A percentile compares a stretch with the other conserved stretches of the same genome.
These are phyloP conservation scores for Latrodectus geometricus DNA, from an alignment of 1,140 invertebrate genomes.

Conservation along the genomic window DNA sequence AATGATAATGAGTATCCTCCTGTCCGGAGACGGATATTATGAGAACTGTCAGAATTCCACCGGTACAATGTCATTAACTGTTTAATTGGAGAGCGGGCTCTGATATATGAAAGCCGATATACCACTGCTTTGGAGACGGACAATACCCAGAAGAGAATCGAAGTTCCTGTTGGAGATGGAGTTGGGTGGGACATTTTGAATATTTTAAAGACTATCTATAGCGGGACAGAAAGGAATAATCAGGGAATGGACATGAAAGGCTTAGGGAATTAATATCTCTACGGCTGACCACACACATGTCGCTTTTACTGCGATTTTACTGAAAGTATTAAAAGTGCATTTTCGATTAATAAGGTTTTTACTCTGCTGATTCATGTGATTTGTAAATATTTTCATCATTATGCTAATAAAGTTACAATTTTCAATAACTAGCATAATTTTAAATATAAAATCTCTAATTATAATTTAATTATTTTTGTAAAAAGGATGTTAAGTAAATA, in stretches of 20 bases:
- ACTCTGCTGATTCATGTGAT: too few species aligned
- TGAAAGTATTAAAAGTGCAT: too few species aligned
- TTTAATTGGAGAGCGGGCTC: constrained; percentile 46
- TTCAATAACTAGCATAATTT: too few species aligned
- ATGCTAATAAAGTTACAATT: too few species aligned
- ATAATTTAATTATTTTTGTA: too few species aligned
- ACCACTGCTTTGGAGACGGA: background rate
- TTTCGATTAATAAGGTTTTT: too few species aligned
- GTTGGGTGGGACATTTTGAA: constrained; percentile 18
- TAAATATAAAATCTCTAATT: too few species aligned
- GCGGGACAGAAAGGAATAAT: background rate
- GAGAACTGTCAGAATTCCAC: constrained; percentile 55
- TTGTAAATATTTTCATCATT: too few species aligned
- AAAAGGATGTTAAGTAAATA: too few species aligned
- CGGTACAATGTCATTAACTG: constrained; percentile 57
- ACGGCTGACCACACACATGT: background rate
- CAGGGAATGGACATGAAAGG: background rate
- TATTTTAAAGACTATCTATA: constrained; percentile 21
- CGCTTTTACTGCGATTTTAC: background rate
- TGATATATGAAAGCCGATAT: constrained; percentile 17
- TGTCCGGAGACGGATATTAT: constrained; percentile 35
- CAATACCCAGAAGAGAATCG: background rate
- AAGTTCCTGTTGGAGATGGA: background rate
- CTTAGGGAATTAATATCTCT: background rate
- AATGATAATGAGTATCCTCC: constrained; percentile 56